These are phyloP conservation scores for Drosophila parvula DNA, from an alignment of 1,140 invertebrate species.

Conservation along the genomic window DNA sequence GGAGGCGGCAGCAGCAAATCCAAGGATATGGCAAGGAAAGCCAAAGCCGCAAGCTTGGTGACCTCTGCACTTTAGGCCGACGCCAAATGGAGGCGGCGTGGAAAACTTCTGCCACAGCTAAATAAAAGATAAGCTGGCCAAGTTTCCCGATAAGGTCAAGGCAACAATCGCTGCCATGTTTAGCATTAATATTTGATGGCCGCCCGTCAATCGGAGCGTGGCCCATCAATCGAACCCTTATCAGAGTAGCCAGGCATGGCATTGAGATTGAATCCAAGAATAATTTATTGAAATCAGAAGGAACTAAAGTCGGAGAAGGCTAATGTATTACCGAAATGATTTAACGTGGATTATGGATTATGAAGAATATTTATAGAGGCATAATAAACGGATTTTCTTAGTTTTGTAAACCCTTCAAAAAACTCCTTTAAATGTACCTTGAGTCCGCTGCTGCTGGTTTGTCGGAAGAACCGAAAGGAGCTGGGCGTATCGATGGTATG, in stretches of 20 bases:
- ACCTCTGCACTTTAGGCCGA: constrained; percentile 48
- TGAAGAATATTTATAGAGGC: too few species aligned
- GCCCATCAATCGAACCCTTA: constrained; percentile 51
- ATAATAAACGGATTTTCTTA: background rate
- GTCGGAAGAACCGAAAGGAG: constrained; percentile 87
- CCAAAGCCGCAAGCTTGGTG: constrained; percentile 27
- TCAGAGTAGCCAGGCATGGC: constrained; percentile 13
- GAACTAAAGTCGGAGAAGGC: background rate
- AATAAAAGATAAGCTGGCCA: constrained; percentile 57
- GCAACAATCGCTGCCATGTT: constrained; percentile 50
- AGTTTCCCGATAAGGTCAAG: constrained; percentile 52
- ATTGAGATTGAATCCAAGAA: background rate
- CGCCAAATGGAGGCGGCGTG: background rate
- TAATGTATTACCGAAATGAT: constrained; percentile 1
- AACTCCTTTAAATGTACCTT: constrained; percentile 81
- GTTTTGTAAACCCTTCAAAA: background rate
- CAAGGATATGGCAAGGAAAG: constrained; percentile 18
- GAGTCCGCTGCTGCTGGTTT: constrained; percentile 79
- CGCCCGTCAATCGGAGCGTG: constrained; percentile 32
- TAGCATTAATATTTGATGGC: constrained; percentile 60
- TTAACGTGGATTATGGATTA: background rate
- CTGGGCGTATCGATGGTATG: constrained; percentile 95
- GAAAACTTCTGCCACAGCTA: constrained; percentile 44
- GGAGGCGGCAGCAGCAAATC: background rate
- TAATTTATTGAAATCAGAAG: constrained; percentile 5